A percentile compares a stretch with the other conserved stretches of the same genome.
Evolutionary conservation across 2,888 invertebrate genomes (phyloP).

Genomic region (Xestobium rufovillosum): DNA sequence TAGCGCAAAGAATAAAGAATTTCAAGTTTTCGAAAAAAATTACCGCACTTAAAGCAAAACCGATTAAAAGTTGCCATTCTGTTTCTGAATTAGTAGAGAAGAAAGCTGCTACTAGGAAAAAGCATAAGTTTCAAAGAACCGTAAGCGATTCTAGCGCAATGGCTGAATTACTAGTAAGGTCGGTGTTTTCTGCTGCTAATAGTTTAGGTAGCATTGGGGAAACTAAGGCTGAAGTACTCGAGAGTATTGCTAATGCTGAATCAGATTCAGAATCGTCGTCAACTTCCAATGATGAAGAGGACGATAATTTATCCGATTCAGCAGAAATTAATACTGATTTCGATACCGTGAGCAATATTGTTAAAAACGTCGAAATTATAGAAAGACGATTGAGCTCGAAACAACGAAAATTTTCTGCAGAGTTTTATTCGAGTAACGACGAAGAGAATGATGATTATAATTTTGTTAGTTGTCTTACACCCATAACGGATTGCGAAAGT

Average conservation of each 20-base stretch:
- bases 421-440: conserved; percentile 7
- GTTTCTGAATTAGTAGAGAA: conserved; percentile 44
- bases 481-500: not conserved
- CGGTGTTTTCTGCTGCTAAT: conserved; percentile 53
- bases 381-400: conserved; percentile 19
- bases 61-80: conserved; percentile 45
- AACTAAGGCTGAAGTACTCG: conserved; percentile 42
- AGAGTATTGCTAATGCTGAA: not conserved
- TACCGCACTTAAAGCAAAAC: conserved; percentile 51
- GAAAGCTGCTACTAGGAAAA: conserved; percentile 41
- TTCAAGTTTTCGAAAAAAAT: conserved; percentile 58
- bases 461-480: not conserved
- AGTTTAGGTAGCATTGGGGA: conserved; percentile 54
- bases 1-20: conserved; percentile 54
- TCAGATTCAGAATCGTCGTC: conserved; percentile 27
- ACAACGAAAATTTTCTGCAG: conserved; percentile 6
- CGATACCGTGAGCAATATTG: conserved; percentile 53
- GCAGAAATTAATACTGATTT: conserved; percentile 38
- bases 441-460: conserved; percentile 8
- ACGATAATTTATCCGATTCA: conserved; percentile 35
- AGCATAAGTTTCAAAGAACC: conserved; percentile 42
- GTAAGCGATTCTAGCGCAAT: conserved; percentile 50
- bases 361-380: conserved; percentile 45
- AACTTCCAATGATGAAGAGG: conserved; percentile 36
- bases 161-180: conserved; percentile 59